Evolutionary conservation across 2,888 invertebrate species (phyloP).

Genomic region (Petrolisthes cinctipes): DNA sequence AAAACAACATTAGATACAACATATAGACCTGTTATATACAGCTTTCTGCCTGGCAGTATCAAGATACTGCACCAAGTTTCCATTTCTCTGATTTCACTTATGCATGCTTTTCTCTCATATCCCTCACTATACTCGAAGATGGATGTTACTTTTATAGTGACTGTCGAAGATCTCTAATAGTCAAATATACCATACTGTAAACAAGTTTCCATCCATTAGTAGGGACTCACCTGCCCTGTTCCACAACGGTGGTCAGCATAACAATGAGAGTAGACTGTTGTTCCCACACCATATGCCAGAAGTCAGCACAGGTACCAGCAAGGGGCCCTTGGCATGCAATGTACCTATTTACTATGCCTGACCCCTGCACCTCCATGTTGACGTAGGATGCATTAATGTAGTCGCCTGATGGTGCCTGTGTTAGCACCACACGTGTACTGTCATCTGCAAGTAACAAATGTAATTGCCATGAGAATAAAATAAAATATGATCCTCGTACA

Average conservation of each 20-base stretch:
- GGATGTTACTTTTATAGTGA: too few species aligned
- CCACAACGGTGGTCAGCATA: constrained; percentile 96
- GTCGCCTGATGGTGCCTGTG: constrained; percentile 78
- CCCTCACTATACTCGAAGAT: not conserved
- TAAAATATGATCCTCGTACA: not conserved
- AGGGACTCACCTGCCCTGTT: constrained; percentile 79
- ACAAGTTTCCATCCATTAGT: not conserved
- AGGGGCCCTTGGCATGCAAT: constrained; percentile 98
- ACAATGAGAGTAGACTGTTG: constrained; percentile 92
- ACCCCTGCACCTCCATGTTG: constrained; percentile 95
- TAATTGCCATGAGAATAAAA: not conserved
- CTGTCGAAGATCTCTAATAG: not conserved
- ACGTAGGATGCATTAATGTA: constrained; percentile 99
- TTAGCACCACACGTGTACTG: constrained; percentile 87
- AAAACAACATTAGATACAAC: not conserved
- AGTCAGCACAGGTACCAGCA: constrained; percentile 90
- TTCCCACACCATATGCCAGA: constrained; percentile 99
- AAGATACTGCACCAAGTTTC: not conserved
- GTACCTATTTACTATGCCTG: constrained; percentile 91
- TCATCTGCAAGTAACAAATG: constrained; percentile 79
- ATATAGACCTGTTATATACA: not conserved
- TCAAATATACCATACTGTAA: not conserved
- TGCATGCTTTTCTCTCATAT: not conserved
- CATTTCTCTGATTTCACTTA: not conserved
- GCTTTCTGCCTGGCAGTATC: not conserved